Evolutionary conservation across 1,140 invertebrate species (phyloP), one percentile per base, ranked within the genome.

Genomic region (Pteromalus puparum): DNA sequence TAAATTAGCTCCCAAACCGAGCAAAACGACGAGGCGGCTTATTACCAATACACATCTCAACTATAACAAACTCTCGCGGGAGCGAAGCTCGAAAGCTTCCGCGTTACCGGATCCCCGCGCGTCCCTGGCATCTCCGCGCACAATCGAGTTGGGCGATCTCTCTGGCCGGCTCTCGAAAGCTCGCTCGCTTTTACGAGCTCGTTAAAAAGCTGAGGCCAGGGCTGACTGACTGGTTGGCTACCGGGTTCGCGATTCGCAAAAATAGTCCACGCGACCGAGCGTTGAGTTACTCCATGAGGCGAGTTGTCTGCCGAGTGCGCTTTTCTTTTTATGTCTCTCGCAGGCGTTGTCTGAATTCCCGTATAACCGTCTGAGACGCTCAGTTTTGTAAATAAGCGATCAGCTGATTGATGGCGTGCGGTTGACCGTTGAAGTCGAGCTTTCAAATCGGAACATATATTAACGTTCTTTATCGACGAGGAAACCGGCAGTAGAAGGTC

Each of bases 191-290:
- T 80, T 80, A 80, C 65, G 65, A 80, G 7, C 46, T 6, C 61
- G 53, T 67, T 79, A 79, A 79, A 79, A 67, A 30, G 46, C 13
- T 76, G 26, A 28, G n/a, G 30, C 30, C n/a, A 18, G n/a, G 28
- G 34, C 24, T 75, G 34, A 34, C 30, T 34, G 30, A 34, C 30
- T 34, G 30, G 30, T 5, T 34, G n/a, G 24, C 24, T 12, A 46
- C n/a, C 26, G 28, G 15, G 42, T 7, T 48, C 26, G 30, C 53
- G 24, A 34, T 38, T 78, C 5, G 53, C 76, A 78, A 78, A 78
- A 78, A 78, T 77, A 78, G 76, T 18, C 38, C 10, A 78, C n/a
- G 53, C n/a, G n/a, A 61, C 34, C 46, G n/a, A n/a, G n/a, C n/a
- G n/a, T n/a, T n/a, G n/a, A n/a, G n/a, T n/a, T n/a, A n/a, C n/a